Conservation (phyloP, 1,140 invertebrate species). For the Sesamia nonagrioides region DNA sequence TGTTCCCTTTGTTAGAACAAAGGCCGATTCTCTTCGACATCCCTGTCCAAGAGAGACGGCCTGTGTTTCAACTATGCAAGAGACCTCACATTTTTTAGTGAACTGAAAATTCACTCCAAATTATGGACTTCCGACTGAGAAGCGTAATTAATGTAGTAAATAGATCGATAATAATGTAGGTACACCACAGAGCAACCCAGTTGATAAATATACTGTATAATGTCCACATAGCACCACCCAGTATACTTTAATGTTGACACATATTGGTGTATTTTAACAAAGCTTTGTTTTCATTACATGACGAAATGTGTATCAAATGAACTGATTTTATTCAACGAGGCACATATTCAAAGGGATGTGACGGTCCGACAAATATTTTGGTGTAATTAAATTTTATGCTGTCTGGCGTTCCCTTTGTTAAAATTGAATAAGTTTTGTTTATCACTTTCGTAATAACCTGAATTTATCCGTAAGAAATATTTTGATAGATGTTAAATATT, state of each 20-base stretch:
- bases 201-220: background rate
- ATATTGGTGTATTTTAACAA: conserved; percentile 8
- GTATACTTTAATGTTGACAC: background rate
- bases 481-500: background rate
- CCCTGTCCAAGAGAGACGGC: too few species aligned
- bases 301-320: conserved; percentile 23
- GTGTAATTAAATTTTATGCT: conserved; percentile 31
- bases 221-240: background rate
- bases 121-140: too few species aligned
- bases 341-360: conserved; percentile 27
- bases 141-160: too few species aligned
- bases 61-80: too few species aligned
- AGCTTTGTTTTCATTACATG: conserved; percentile 22
- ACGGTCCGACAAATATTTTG: conserved; percentile 21
- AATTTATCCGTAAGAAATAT: background rate
- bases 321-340: conserved; percentile 43
- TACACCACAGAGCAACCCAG: background rate
- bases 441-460: conserved; percentile 11
- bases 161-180: background rate
- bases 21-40: too few species aligned
- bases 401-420: conserved; percentile 16
- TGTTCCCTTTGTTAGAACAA: too few species aligned
- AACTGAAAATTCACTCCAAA: too few species aligned
- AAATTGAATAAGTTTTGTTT: conserved; percentile 33
- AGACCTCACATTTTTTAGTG: too few species aligned